These are phyloP conservation scores for Tichodroma muraria DNA, from an alignment of 2,113 vertebrate genomes.

Conservation along the genomic window DNA sequence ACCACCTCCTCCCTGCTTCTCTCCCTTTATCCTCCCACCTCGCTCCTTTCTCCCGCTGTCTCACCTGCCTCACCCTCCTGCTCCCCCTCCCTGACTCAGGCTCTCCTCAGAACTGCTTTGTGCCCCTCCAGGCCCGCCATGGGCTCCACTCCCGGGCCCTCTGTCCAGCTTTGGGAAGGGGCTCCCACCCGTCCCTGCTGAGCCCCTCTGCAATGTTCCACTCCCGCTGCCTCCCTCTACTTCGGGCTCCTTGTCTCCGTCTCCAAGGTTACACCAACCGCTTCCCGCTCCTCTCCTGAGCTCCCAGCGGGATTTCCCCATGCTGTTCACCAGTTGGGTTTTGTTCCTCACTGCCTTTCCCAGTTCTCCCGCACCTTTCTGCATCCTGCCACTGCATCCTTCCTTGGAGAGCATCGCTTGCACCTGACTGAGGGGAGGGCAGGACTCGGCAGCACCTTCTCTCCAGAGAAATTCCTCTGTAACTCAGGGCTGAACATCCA, in stretches of 20 bases:
- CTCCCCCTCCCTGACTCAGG: not conserved
- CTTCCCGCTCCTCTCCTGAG: not conserved
- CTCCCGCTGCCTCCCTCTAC: not conserved
- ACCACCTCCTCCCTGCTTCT: not conserved
- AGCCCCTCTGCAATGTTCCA: not conserved
- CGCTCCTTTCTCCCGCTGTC: not conserved
- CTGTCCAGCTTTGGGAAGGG: not conserved
- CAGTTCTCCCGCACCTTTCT: not conserved
- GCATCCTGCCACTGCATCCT: not conserved
- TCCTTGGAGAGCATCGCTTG: not conserved
- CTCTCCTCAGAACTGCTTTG: not conserved
- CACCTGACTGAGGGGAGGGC: not conserved
- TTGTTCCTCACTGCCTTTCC: not conserved
- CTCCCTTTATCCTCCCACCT: not conserved
- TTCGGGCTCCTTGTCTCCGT: not conserved
- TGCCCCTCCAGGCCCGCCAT: not conserved
- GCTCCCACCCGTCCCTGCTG: fast-evolving
- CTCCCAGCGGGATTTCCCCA: not conserved
- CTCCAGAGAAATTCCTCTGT: fast-evolving
- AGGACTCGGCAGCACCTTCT: not conserved
- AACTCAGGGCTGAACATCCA: not conserved
- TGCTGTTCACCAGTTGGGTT: not conserved
- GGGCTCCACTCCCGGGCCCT: not conserved
- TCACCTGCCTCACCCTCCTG: not conserved
- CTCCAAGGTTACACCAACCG: slow-evolving; percentile 61